Conservation (phyloP, 2,113 vertebrate genomes). For the Gnathonemus longibarbis region DNA sequence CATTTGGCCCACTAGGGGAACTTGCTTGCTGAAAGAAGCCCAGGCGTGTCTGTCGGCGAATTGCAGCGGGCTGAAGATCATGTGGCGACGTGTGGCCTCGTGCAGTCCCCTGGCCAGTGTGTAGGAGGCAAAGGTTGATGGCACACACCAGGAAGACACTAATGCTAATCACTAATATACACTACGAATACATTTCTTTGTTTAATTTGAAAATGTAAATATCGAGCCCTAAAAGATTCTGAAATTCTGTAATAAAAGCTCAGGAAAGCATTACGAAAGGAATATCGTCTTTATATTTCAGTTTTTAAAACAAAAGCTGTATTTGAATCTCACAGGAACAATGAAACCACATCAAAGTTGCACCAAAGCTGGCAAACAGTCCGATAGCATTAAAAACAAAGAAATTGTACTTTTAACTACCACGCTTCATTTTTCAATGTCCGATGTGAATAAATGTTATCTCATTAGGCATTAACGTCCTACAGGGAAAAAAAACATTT, state of each 20-base stretch:
- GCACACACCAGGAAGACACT: not conserved
- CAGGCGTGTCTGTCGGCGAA: not conserved
- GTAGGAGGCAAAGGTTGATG: not conserved
- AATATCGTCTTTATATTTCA: not conserved
- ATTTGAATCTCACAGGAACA: not conserved
- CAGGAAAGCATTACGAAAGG: not conserved
- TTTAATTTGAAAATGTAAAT: not conserved
- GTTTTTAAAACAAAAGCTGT: not conserved
- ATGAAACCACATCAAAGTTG: slow-evolving; percentile 11
- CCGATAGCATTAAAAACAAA: not conserved
- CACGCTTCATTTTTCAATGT: not conserved
- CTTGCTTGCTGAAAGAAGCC: not conserved
- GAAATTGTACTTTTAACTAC: not conserved
- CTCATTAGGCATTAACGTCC: not conserved
- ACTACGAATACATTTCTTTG: not conserved
- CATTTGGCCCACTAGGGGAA: not conserved
- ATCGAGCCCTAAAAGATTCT: not conserved
- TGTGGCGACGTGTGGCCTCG: not conserved
- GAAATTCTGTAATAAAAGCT: not conserved
- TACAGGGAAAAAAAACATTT: not conserved
- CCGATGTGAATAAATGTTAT: not conserved
- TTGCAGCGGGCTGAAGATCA: not conserved
- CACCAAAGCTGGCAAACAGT: not conserved
- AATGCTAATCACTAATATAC: not conserved
- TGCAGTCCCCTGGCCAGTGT: not conserved